Base-by-base conservation (phyloP, 2,113 vertebrate species). In the Cygnus buccinator region DNA sequence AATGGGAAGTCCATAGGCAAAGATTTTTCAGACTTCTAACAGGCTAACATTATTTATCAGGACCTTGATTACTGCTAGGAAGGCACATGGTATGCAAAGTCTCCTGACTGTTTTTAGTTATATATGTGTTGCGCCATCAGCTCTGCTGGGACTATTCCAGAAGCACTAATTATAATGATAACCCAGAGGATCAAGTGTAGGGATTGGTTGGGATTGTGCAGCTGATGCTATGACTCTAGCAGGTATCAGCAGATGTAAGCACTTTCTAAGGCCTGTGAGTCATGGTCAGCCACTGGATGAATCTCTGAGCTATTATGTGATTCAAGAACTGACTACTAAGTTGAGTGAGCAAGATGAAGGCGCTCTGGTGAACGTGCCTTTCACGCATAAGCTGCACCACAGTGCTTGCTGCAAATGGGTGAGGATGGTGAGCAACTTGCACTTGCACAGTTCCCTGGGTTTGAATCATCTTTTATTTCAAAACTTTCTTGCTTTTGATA, bases 51-150 rank as follows among this genome's bases (percentile, higher is more conserved):
- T 44, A 57, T 63, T 5, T 46, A 46, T 70, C 23, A 58, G 72
- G 43, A 54, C 35, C 22, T 83, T 65, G 31, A 28, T 62, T 55
- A n/a, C 67, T 66, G 68, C 54, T 29, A 26, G 41, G 50, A 81
- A n/a, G 71, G 7, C 80, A 59, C 0, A 0, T 5, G 58, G 46
- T 20, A 84, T 65, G 28, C 39, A 67, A 71, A 81, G 70, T 12
- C 39, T 39, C 33, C n/a, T 67, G 39, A 37, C 33, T 22, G 3
- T 39, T 58, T 80, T 16, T n/a, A 74, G 46, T 6, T 23, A 13
- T 8, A 3, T 2, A 4, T 5, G 5, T 48, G 44, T 12, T 31
- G 1, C 3, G 0, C 10, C 55, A 86, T 57, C 4, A 6, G 54
- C 62, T 71, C 87, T 87, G 21, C 77, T 82, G 74, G 79, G 93